Conservation (phyloP, 2,888 invertebrate genomes). For the Brachypterus glaber region DNA sequence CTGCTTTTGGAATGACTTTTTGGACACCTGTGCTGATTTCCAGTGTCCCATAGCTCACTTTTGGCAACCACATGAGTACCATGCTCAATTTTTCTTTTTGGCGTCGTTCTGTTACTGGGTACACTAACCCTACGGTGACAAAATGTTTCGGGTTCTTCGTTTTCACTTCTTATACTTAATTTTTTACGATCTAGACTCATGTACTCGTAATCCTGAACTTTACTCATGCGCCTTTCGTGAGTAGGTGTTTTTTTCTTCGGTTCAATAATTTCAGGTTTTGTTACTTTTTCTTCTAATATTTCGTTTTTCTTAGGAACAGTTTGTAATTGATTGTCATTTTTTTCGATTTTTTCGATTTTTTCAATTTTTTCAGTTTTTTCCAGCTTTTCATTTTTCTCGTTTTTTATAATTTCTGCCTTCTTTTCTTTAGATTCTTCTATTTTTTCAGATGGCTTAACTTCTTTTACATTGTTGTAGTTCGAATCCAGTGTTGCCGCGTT, state of each 20-base stretch:
- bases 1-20: conserved; percentile 35
- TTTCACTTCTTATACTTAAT: conserved; percentile 19
- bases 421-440: conserved; percentile 19
- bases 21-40: conserved; percentile 37
- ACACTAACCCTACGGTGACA: conserved; percentile 33
- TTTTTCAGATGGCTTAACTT: conserved; percentile 20
- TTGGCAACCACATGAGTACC: conserved; percentile 40
- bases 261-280: too few relatives aligned
- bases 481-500: conserved; percentile 19
- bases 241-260: conserved; percentile 24
- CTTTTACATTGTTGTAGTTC: conserved; percentile 27
- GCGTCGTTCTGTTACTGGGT: conserved; percentile 32
- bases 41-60: conserved; percentile 42
- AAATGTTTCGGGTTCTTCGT: too few relatives aligned
- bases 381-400: conserved; percentile 12
- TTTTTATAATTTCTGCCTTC: conserved; percentile 7
- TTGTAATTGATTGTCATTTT: too few relatives aligned
- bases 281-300: too few relatives aligned
- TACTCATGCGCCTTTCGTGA: conserved; percentile 24
- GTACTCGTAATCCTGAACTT: conserved; percentile 10
- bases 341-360: too few relatives aligned
- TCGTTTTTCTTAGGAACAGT: too few relatives aligned
- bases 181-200: background rate
- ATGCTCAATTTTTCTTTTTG: conserved; percentile 43
- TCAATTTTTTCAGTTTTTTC: too few relatives aligned